A percentile compares a stretch with the other conserved stretches of the same genome.
These are phyloP conservation scores for Pardosa pseudoannulata DNA, from an alignment of 2,888 invertebrate species.

Conservation along the genomic window DNA sequence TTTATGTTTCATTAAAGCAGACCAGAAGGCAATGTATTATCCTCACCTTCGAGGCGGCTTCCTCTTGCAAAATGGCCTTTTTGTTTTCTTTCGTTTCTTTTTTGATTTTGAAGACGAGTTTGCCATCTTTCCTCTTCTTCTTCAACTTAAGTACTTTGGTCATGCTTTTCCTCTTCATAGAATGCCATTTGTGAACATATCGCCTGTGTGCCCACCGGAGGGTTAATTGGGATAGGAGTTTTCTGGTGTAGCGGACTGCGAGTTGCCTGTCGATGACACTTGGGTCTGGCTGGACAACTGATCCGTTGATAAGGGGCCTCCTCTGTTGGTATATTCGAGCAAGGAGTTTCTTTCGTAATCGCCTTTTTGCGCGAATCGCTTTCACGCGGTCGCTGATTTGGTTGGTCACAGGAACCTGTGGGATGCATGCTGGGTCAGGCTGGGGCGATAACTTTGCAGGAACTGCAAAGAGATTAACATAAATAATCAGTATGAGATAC, in stretches of 20 bases:
- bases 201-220: conserved; percentile 65
- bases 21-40: no score
- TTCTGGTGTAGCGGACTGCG: conserved; percentile 44
- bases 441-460: conserved; percentile 43
- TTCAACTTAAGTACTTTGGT: conserved; percentile 71
- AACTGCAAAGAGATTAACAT: neutral
- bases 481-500: no score
- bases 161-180: conserved; percentile 75
- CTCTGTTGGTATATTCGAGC: conserved; percentile 53
- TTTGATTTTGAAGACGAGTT: conserved; percentile 39
- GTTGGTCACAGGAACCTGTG: neutral
- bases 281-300: neutral
- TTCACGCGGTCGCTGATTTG: conserved; percentile 17
- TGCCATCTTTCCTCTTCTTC: conserved; percentile 40
- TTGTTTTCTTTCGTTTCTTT: conserved; percentile 1
- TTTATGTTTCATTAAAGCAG: neutral
- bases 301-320: conserved; percentile 7
- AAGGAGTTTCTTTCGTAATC: conserved; percentile 43
- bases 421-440: neutral
- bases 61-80: neutral
- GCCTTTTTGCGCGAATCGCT: conserved; percentile 37
- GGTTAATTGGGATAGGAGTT: conserved; percentile 62
- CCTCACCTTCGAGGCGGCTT: conserved; percentile 23
- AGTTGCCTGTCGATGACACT: conserved; percentile 28
- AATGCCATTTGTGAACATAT: conserved; percentile 55